Evolutionary conservation across 2,797 vertebrate species (phyloP).

Genomic region (Falco biarmicus): DNA sequence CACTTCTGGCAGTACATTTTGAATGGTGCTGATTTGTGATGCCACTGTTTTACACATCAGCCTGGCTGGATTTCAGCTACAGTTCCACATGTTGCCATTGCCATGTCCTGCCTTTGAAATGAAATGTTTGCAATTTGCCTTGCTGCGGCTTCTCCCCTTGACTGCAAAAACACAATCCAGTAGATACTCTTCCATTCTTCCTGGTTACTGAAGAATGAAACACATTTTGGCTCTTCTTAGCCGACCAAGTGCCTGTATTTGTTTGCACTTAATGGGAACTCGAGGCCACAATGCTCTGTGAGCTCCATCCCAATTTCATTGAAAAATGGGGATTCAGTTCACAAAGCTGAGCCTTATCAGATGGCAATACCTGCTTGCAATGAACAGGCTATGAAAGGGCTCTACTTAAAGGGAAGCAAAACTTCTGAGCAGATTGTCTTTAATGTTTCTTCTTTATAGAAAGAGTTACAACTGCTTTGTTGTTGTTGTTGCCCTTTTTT

Average conservation of each 20-base stretch:
- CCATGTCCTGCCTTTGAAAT: neutral
- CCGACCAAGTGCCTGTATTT: neutral
- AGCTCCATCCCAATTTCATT: neutral
- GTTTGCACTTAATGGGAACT: neutral
- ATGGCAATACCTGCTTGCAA: neutral
- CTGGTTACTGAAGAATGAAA: neutral
- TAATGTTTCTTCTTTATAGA: neutral
- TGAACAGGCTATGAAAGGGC: neutral
- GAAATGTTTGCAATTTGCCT: neutral
- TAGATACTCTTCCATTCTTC: neutral
- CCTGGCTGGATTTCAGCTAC: neutral
- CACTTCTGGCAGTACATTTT: neutral
- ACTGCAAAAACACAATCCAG: neutral
- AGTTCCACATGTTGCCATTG: neutral
- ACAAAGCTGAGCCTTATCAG: neutral
- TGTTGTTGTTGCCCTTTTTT: neutral
- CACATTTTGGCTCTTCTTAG: neutral
- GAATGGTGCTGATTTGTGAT: neutral
- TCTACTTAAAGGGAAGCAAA: neutral
- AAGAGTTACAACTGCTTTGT: neutral
- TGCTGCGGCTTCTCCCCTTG: neutral
- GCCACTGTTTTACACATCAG: neutral
- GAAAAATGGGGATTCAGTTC: neutral
- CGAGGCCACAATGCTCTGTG: neutral
- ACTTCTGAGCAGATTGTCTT: neutral